phyloP scores from a whole-genome alignment of 1,140 invertebrate genomes.

The Venustaconcha ellipsiformis region DNA sequence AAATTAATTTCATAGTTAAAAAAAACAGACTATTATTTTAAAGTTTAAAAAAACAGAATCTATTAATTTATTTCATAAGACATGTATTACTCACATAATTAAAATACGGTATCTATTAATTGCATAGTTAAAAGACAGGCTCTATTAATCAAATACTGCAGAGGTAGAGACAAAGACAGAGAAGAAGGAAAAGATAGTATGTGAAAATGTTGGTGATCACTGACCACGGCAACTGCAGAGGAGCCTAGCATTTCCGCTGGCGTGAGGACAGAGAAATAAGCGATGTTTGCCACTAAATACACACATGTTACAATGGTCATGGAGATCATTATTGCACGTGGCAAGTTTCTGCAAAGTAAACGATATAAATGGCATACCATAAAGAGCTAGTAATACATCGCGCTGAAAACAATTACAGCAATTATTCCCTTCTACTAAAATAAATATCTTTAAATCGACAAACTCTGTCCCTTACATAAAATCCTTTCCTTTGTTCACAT shows the following conservation, averaged over 20 bases:
- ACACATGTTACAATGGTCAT: constrained; percentile 67
- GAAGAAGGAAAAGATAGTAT: background rate
- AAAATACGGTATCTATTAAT: no score
- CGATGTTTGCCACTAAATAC: constrained; percentile 70
- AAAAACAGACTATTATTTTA: no score
- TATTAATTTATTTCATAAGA: no score
- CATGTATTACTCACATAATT: no score
- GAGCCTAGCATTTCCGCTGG: constrained; percentile 68
- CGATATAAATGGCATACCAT: background rate
- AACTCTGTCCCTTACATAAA: no score
- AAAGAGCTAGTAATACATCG: background rate
- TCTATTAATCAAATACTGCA: no score
- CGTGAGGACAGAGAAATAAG: constrained; percentile 70
- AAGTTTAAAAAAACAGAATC: no score
- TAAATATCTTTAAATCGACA: no score
- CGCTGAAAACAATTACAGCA: background rate
- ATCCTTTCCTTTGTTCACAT: no score
- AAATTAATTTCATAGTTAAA: no score
- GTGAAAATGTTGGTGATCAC: constrained; percentile 11
- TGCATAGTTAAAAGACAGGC: no score
- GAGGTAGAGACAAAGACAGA: background rate
- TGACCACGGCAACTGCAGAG: constrained; percentile 70
- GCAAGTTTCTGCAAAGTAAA: constrained; percentile 66
- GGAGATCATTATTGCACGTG: constrained; percentile 68
- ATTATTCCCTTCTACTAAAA: background rate